Evolutionary conservation across 2,113 vertebrate genomes (phyloP), one percentile per base, ranked within the genome.

Genomic region (Pheucticus melanocephalus): DNA sequence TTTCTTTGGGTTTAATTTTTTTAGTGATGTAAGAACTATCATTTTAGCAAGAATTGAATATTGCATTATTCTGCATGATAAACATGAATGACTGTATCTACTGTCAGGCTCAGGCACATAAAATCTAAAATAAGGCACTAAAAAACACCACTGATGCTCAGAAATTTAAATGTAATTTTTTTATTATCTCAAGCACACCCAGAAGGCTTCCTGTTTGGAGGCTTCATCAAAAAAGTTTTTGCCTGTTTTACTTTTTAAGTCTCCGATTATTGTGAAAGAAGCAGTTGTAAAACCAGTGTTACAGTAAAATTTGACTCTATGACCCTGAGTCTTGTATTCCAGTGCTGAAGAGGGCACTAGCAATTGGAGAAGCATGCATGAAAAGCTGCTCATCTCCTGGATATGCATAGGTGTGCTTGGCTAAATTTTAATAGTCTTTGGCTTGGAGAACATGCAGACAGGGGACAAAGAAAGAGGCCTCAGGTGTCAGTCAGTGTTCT

Each of bases 381-480:
- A 45, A 88, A 83, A 80, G 7, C 15, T 60, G 25, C 28, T 71
- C 0, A 5, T 56, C 11, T 71, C 14, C 31, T 86, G 59, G 12
- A 6, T 80, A 14, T 21, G 12, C 33, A 16, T 39, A 81, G 18
- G 13, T 57, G 21, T 51, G 39, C 23, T 78, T 73, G 24, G 35
- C 23, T 82, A 37, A 37, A 60, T 81, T 61, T 73, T 44, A 61
- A 12, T 83, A 23, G 10, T 61, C 11, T 61, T 19, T 51, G 13
- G 4, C 28, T 91, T 83, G 48, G 23, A 61, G 37, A 31, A 45
- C 33, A 19, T 21, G 16, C 19, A 31, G 16, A 42, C 11, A 42
- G 11, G 12, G 4, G 9, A 21, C 0, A 0, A 69, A 65, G 37
- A 25, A 61, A 5, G 2, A 14, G 5, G 6, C 31, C 79, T 94